Evolutionary conservation across 2,113 vertebrate genomes (phyloP).

Genomic region (Phoenicopterus ruber): DNA sequence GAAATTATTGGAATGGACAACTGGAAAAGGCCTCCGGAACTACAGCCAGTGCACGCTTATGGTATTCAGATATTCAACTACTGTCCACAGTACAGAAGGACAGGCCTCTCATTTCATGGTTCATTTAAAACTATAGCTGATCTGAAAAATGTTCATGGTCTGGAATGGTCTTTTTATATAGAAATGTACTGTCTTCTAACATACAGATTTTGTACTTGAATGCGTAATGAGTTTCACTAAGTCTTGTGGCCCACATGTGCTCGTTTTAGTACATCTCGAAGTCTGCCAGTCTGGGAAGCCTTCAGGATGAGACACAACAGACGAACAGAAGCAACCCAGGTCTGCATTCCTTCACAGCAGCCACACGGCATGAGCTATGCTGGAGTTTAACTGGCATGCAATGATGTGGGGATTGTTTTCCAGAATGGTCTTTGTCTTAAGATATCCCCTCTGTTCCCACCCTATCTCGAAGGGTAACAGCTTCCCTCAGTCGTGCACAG

Average conservation of each 20-base stretch:
- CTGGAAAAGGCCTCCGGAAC: neutral
- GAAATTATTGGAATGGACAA: neutral
- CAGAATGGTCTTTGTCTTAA: neutral
- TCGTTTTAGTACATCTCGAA: neutral
- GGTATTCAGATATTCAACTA: neutral
- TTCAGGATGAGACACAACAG: neutral
- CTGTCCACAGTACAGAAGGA: neutral
- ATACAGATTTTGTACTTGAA: neutral
- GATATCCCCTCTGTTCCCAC: neutral
- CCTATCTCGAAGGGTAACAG: rapidly evolving
- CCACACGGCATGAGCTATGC: neutral
- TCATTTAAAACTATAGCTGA: neutral
- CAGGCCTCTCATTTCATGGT: neutral
- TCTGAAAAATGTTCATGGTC: neutral
- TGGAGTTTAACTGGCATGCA: neutral
- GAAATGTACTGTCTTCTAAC: neutral
- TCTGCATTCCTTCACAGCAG: neutral
- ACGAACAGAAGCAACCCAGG: neutral
- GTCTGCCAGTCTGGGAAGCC: neutral
- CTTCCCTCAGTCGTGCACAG: rapidly evolving
- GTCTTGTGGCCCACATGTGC: neutral
- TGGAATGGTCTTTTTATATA: neutral
- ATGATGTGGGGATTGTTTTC: neutral
- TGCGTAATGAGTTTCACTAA: neutral
- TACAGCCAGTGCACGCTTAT: neutral